phyloP scores from a whole-genome alignment of 2,888 invertebrate genomes.

The Mimumesa dahlbomi region DNA sequence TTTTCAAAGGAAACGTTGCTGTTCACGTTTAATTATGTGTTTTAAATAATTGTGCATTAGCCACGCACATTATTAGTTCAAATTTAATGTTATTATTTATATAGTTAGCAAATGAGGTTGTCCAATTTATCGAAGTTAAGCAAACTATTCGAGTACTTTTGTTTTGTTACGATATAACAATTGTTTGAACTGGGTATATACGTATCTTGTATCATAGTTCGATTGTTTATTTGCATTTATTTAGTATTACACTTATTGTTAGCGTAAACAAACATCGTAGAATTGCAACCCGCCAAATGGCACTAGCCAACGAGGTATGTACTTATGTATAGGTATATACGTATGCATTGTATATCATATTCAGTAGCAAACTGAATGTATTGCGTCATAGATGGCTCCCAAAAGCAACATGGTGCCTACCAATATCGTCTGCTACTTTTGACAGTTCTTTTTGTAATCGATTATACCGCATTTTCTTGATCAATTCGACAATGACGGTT shows the following conservation, averaged over 20 bases:
- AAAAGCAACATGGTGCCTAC: conserved; percentile 57
- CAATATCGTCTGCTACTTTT: conserved; percentile 61
- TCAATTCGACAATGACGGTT: background rate
- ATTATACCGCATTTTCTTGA: background rate
- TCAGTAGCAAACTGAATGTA: conserved; percentile 12
- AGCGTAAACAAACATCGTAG: conserved; percentile 61
- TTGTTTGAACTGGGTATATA: background rate
- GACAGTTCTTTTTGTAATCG: conserved; percentile 41
- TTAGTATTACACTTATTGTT: conserved; percentile 24
- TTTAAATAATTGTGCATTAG: background rate
- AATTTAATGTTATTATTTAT: conserved; percentile 3
- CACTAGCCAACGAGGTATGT: conserved; percentile 25
- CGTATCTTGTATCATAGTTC: conserved; percentile 4
- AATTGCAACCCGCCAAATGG: conserved; percentile 53
- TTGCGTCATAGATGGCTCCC: conserved; percentile 39
- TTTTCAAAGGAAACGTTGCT: no score
- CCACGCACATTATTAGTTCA: background rate
- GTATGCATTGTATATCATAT: background rate
- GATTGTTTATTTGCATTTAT: conserved; percentile 31
- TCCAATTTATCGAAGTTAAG: background rate
- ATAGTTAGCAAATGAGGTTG: background rate
- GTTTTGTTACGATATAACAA: background rate
- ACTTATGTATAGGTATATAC: background rate
- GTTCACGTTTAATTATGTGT: no score
- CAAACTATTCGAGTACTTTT: background rate